Conservation (phyloP, 2,888 invertebrate species). For the Linnaemya tessellans region DNA sequence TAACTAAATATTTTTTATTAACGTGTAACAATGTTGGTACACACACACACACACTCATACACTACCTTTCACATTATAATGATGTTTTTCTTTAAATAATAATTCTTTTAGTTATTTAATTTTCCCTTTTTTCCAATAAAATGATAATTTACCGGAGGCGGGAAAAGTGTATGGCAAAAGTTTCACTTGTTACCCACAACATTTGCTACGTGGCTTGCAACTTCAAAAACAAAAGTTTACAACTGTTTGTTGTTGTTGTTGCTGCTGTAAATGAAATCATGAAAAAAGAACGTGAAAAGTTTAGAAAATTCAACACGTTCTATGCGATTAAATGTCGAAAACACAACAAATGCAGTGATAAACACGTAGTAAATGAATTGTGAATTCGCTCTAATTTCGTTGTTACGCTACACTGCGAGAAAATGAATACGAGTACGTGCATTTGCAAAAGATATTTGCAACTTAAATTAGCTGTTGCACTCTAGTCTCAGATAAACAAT, state of each 20-base stretch:
- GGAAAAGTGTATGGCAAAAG: background rate
- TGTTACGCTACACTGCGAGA: too few relatives aligned
- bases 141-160: slow-evolving; percentile 26
- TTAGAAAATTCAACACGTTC: slow-evolving; percentile 58
- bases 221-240: slow-evolving; percentile 4
- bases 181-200: slow-evolving; percentile 16
- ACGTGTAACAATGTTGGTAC: background rate
- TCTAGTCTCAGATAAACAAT: too few relatives aligned
- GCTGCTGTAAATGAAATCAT: background rate
- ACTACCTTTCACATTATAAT: slow-evolving; percentile 28
- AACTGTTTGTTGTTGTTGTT: background rate
- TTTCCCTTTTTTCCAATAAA: slow-evolving; percentile 5
- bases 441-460: too few relatives aligned
- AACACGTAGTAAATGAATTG: slow-evolving; percentile 25
- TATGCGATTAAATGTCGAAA: slow-evolving; percentile 40
- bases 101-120: background rate
- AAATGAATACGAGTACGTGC: too few relatives aligned
- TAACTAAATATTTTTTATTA: slow-evolving; percentile 4
- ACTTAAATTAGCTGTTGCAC: too few relatives aligned
- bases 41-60: too few relatives aligned
- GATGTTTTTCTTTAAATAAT: slow-evolving; percentile 30
- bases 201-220: slow-evolving; percentile 32
- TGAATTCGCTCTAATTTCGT: background rate
- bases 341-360: slow-evolving; percentile 36
- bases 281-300: slow-evolving; percentile 7